phyloP scores from a whole-genome alignment of 2,797 vertebrate genomes.

The Sparus aurata region DNA sequence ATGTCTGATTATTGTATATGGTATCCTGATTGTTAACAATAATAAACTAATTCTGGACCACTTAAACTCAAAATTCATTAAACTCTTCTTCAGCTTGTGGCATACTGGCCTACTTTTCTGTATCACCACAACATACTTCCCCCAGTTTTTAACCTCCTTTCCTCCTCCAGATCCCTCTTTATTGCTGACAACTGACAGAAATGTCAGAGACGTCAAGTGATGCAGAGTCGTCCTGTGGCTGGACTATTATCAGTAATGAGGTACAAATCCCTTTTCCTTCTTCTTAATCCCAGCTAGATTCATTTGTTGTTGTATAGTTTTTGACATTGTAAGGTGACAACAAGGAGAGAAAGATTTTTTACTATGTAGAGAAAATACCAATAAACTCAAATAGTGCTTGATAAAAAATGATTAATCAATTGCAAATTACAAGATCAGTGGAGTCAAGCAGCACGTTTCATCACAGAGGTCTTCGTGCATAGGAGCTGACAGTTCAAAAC shows the following conservation, averaged over 20 bases:
- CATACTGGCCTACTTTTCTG: background rate
- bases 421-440: background rate
- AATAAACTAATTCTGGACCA: background rate
- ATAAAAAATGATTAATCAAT: no score
- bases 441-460: background rate
- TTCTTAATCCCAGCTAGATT: background rate
- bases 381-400: no score
- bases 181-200: constrained; percentile 43
- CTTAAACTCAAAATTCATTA: background rate
- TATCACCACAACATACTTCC: background rate
- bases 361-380: no score
- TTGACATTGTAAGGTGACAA: background rate
- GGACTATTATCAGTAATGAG: constrained; percentile 98
- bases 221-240: constrained; percentile 96
- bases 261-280: constrained; percentile 72
- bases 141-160: background rate
- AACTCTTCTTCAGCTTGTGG: background rate
- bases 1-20: background rate
- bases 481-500: background rate
- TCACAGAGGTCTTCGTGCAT: background rate
- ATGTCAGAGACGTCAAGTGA: constrained; percentile 96
- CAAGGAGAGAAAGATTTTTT: background rate
- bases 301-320: background rate
- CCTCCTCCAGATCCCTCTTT: constrained; percentile 28
- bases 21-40: background rate